Percentiles rank a stretch among this genome's conserved stretches.
Evolutionary conservation across 2,888 invertebrate genomes (phyloP).

Genomic region (Pegoplata infirma): DNA sequence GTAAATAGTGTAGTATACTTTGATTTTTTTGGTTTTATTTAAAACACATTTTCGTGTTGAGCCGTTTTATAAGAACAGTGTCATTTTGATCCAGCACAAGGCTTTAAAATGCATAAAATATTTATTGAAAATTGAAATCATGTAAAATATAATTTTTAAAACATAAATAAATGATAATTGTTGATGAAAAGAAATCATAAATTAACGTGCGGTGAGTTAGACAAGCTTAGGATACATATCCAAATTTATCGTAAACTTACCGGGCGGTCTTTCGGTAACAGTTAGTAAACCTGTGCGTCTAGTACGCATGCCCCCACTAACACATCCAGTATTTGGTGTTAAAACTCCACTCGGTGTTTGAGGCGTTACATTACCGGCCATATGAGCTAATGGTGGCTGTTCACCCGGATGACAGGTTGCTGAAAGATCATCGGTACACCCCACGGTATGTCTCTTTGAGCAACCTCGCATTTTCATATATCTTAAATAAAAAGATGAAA

Average conservation of each 20-base stretch:
- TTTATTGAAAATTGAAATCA: conserved; percentile 42
- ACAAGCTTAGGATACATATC: neutral
- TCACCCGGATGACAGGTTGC: conserved; percentile 70
- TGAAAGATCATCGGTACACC: conserved; percentile 84
- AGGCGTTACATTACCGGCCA: conserved; percentile 38
- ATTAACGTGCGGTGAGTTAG: neutral
- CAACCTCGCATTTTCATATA: conserved; percentile 88
- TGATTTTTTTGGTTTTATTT: no score
- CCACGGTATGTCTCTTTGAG: conserved; percentile 88
- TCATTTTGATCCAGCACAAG: no score
- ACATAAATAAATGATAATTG: conserved; percentile 11
- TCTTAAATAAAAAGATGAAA: conserved; percentile 76
- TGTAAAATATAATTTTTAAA: conserved; percentile 64
- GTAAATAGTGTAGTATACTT: no score
- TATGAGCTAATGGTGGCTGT: conserved; percentile 34
- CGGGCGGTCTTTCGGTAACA: conserved; percentile 92
- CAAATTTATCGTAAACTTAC: conserved; percentile 79
- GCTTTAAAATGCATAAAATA: neutral
- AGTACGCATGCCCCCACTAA: conserved; percentile 80
- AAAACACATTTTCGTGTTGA: no score
- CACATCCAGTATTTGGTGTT: conserved; percentile 64
- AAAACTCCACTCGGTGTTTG: conserved; percentile 59
- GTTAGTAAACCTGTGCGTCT: conserved; percentile 90
- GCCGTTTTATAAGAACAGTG: no score
- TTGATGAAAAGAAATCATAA: conserved; percentile 14